Evolutionary conservation across 2,888 invertebrate genomes (phyloP).

Genomic region (Callimorpha dominula): DNA sequence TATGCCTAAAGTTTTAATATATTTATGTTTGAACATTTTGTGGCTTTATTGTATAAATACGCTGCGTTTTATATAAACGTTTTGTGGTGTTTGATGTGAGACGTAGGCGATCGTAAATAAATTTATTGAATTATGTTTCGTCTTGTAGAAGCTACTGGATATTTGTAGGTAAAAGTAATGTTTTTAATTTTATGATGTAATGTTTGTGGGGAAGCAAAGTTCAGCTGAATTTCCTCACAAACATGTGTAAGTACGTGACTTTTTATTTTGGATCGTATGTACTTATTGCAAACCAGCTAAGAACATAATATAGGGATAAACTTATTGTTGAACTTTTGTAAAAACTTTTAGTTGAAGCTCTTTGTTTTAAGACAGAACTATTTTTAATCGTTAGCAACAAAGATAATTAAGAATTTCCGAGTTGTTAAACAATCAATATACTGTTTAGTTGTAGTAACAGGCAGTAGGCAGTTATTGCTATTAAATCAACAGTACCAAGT

Average conservation of each 20-base stretch:
- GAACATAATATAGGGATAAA: too few relatives aligned
- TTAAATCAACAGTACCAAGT: too few relatives aligned
- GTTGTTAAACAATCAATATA: too few relatives aligned
- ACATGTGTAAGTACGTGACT: background rate
- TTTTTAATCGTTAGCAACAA: too few relatives aligned
- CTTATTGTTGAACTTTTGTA: too few relatives aligned
- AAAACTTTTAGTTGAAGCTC: too few relatives aligned
- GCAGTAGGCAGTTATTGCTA: too few relatives aligned
- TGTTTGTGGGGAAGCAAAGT: background rate
- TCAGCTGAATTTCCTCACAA: background rate
- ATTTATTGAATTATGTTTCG: slow-evolving; percentile 6
- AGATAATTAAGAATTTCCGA: too few relatives aligned
- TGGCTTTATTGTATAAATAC: slow-evolving; percentile 19
- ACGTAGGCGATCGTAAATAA: slow-evolving; percentile 3
- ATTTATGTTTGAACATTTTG: slow-evolving; percentile 22
- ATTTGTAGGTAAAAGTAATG: background rate
- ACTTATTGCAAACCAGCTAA: too few relatives aligned
- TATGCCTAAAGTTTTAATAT: slow-evolving; percentile 26
- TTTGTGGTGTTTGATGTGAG: slow-evolving; percentile 25
- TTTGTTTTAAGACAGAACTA: too few relatives aligned
- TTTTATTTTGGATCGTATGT: background rate
- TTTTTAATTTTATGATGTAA: background rate
- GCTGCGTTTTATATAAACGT: slow-evolving; percentile 14
- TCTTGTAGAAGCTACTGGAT: background rate
- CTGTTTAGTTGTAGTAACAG: too few relatives aligned